Conservation (phyloP, 1,140 invertebrate species). For the Atopsyche davidsoni region DNA sequence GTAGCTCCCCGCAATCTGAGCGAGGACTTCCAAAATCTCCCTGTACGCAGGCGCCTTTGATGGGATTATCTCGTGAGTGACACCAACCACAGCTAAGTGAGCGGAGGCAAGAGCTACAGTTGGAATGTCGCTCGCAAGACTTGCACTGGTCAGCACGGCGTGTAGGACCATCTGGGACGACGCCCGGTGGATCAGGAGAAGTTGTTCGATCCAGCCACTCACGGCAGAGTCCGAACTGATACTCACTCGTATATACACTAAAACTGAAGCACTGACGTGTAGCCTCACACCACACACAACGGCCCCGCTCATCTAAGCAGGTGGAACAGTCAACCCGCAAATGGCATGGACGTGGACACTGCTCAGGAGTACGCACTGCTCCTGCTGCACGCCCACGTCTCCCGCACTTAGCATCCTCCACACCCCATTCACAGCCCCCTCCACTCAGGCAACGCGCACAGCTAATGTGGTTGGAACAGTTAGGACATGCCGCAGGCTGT, state of each 20-base stretch:
- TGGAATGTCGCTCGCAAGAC: slow-evolving; percentile 68
- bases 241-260: slow-evolving; percentile 89
- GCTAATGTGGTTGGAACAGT: slow-evolving; percentile 83
- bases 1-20: slow-evolving; percentile 55
- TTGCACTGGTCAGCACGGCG: slow-evolving; percentile 63
- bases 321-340: slow-evolving; percentile 68
- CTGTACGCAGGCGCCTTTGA: slow-evolving; percentile 70
- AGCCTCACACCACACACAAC: slow-evolving; percentile 93
- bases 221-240: slow-evolving; percentile 85
- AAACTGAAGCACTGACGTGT: slow-evolving; percentile 89
- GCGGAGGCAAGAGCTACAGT: slow-evolving; percentile 75
- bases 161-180: slow-evolving; percentile 29
- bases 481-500: slow-evolving; percentile 72
- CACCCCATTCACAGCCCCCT: slow-evolving; percentile 82
- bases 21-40: slow-evolving; percentile 73
- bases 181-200: slow-evolving; percentile 14
- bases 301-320: slow-evolving; percentile 76
- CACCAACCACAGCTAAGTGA: slow-evolving; percentile 92
- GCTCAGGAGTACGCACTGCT: slow-evolving; percentile 53
- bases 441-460: slow-evolving; percentile 69
- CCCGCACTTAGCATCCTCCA: slow-evolving; percentile 76
- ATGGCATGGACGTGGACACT: slow-evolving; percentile 72
- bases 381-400: slow-evolving; percentile 66
- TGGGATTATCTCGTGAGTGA: slow-evolving; percentile 80
- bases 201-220: slow-evolving; percentile 84